Evolutionary conservation across 2,888 invertebrate genomes (phyloP).

Genomic region (Ectemnius cavifrons): DNA sequence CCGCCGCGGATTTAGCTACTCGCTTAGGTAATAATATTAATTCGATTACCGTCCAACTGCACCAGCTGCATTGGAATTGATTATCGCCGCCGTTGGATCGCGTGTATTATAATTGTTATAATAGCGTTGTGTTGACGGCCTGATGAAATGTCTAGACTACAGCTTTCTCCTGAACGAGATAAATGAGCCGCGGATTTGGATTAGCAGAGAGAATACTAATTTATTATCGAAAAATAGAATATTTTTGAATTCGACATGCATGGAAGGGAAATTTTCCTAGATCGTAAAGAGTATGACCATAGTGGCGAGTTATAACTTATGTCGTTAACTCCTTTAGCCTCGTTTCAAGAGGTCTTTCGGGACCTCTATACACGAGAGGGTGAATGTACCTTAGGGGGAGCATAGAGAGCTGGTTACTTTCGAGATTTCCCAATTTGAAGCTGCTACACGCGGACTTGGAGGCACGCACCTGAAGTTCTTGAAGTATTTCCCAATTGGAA

Average conservation of each 20-base stretch:
- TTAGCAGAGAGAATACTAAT: too few relatives aligned
- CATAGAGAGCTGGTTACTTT: constrained; percentile 8
- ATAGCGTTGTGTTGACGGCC: too few relatives aligned
- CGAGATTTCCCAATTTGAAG: constrained; percentile 36
- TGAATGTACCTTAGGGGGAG: neutral
- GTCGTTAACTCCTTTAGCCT: constrained; percentile 1
- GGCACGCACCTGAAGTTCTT: constrained; percentile 26
- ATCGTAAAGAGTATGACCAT: constrained; percentile 27
- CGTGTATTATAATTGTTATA: too few relatives aligned
- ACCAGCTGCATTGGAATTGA: constrained; percentile 10
- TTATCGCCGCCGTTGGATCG: constrained; percentile 17
- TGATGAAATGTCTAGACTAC: too few relatives aligned
- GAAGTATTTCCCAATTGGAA: constrained; percentile 34
- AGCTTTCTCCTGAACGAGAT: too few relatives aligned
- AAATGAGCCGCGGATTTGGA: too few relatives aligned
- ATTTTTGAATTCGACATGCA: too few relatives aligned
- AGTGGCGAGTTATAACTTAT: neutral
- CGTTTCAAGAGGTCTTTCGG: neutral
- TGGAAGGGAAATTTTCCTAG: constrained; percentile 35
- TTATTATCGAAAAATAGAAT: too few relatives aligned
- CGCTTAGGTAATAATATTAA: neutral
- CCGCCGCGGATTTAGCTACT: neutral
- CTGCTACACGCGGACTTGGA: constrained; percentile 25
- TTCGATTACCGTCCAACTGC: constrained; percentile 1
- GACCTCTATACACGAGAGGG: neutral